These are phyloP conservation scores for Clistopyga incitator DNA, from an alignment of 2,888 invertebrate genomes.

Conservation along the genomic window DNA sequence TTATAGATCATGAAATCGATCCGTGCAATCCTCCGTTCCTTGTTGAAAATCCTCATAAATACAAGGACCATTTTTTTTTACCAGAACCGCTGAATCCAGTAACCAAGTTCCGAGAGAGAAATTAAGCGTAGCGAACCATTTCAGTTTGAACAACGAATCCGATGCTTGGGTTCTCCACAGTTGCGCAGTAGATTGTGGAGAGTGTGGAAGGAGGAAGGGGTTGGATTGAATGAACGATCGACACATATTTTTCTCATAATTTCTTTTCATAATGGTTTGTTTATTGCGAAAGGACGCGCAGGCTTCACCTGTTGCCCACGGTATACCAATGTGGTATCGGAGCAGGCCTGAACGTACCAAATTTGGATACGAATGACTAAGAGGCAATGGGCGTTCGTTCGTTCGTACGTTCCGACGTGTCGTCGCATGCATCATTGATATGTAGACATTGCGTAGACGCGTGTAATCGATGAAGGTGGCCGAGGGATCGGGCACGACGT, in stretches of 20 bases:
- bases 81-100: not conserved
- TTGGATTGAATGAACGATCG: not conserved
- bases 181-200: slow-evolving; percentile 7
- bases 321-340: slow-evolving; percentile 81
- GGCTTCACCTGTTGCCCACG: slow-evolving; percentile 49
- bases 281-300: slow-evolving; percentile 82
- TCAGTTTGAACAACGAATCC: not conserved
- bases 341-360: slow-evolving; percentile 68
- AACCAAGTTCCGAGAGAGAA: not conserved
- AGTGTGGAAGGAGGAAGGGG: not conserved
- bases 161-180: not conserved
- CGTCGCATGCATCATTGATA: slow-evolving; percentile 56
- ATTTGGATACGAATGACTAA: slow-evolving; percentile 84
- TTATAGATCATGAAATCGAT: not conserved
- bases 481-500: not conserved
- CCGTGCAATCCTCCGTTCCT: not conserved
- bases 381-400: slow-evolving; percentile 81
- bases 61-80: not conserved
- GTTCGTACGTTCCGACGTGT: slow-evolving; percentile 73
- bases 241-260: slow-evolving; percentile 46
- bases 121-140: not conserved
- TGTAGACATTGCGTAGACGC: slow-evolving; percentile 55
- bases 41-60: not conserved
- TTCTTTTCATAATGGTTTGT: slow-evolving; percentile 68
- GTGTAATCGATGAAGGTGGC: slow-evolving; percentile 18